Evolutionary conservation across 2,797 vertebrate genomes (phyloP).

Genomic region (Apodemus agrarius): DNA sequence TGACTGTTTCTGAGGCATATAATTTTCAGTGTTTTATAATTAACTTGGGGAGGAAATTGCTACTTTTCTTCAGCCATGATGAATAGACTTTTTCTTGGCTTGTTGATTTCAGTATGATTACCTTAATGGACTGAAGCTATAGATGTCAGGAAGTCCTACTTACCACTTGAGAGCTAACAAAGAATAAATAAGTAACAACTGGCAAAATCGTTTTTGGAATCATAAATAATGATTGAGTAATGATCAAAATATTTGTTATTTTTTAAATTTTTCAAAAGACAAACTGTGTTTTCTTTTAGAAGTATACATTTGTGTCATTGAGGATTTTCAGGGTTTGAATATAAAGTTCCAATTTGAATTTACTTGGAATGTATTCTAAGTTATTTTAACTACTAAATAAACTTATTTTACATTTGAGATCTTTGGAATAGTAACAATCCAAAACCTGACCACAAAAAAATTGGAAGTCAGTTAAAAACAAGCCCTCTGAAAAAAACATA

Average conservation of each 20-base stretch:
- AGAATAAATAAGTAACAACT: constrained; percentile 53
- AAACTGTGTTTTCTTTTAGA: constrained; percentile 35
- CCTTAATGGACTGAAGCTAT: constrained; percentile 57
- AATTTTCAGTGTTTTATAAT: constrained; percentile 68
- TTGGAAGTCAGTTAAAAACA: constrained; percentile 48
- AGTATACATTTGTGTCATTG: constrained; percentile 32
- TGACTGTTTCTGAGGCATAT: constrained; percentile 51
- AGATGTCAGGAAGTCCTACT: constrained; percentile 56
- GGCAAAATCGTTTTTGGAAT: constrained; percentile 28
- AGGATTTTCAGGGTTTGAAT: constrained; percentile 34
- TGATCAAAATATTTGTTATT: constrained; percentile 64
- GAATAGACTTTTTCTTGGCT: constrained; percentile 63
- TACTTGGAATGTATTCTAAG: constrained; percentile 41
- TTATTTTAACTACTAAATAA: constrained; percentile 42
- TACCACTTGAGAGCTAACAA: constrained; percentile 40
- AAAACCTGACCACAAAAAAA: not conserved
- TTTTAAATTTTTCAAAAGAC: constrained; percentile 47
- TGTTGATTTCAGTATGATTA: constrained; percentile 65
- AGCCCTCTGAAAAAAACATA: not conserved
- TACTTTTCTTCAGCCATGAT: constrained; percentile 64
- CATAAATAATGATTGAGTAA: constrained; percentile 46
- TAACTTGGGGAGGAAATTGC: constrained; percentile 37
- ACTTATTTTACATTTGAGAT: constrained; percentile 38
- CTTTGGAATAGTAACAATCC: constrained; percentile 34
- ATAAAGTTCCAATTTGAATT: constrained; percentile 53